Conservation (phyloP, 1,140 invertebrate species). For the Pseudomyrmex cubaensis region DNA sequence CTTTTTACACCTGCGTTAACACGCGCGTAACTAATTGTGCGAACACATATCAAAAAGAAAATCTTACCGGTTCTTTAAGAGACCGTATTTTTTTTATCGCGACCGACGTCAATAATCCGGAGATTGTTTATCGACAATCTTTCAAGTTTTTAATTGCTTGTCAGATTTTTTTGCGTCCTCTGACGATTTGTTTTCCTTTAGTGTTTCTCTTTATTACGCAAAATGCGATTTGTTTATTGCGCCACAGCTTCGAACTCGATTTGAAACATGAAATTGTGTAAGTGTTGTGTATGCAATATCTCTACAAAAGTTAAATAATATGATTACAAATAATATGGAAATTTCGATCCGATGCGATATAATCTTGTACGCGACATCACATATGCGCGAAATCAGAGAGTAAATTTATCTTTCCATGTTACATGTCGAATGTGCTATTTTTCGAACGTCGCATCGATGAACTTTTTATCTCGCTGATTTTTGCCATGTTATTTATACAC, state of each 20-base stretch:
- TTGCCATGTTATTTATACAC: conserved; percentile 18
- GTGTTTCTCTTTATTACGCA: background rate
- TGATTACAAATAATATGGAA: background rate
- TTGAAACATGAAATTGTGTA: background rate
- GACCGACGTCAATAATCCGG: conserved; percentile 16
- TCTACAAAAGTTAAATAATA: too few species aligned
- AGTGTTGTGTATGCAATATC: too few species aligned
- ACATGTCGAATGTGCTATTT: background rate
- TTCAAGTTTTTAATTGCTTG: conserved; percentile 37
- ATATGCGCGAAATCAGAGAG: background rate
- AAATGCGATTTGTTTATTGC: background rate
- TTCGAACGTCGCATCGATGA: conserved; percentile 19
- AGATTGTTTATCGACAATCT: conserved; percentile 33
- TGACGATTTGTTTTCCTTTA: background rate
- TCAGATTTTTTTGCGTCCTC: background rate
- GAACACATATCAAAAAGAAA: conserved; percentile 57
- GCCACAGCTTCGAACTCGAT: background rate
- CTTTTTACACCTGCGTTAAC: conserved; percentile 42
- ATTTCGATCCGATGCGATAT: background rate
- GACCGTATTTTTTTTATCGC: background rate
- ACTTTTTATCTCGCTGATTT: conserved; percentile 28
- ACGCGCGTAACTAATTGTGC: conserved; percentile 25
- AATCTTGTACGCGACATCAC: background rate
- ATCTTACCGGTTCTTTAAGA: conserved; percentile 50
- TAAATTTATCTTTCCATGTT: conserved; percentile 9